Base-by-base conservation (phyloP, 2,888 invertebrate species). In the Erebia palarica region DNA sequence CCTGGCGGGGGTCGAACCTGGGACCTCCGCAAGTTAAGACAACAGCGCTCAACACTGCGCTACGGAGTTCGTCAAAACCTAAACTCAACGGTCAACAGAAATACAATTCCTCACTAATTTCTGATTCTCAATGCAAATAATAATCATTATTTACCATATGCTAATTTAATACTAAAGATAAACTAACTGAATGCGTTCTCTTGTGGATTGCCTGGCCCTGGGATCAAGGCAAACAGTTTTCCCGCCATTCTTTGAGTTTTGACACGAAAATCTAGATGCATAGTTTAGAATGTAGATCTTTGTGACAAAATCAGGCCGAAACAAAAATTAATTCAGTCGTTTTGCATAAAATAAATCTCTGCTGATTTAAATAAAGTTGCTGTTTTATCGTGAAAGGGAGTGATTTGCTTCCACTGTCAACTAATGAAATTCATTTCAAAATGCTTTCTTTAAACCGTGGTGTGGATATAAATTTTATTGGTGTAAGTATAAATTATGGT, bases 341-440 rank as follows among this genome's bases (percentile, higher is more conserved):
- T 86, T 66, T 81, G 77, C 82, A 79, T 80, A 81, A 84, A 85
- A 87, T 85, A 86, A 86, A 87, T 86, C 83, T 78, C 81, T 78
- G 79, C 81, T 84, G 82, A 87, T 89, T 89, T 88, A 85, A 89
- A 89, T 89, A 89, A 87, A 87, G 81, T 85, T 82, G 81, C 83
- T 84, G 86, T 88, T 61, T 88, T 85, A 86, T 87, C 84, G 82
- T 81, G 81, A 80, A 78, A 81, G 78, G 80, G 77, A 83, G 80
- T 80, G 82, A 85, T 87, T 86, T 85, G 78, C 69, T 58, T 44
- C 42, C 59, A 27, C 21, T 11, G n/a, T n/a, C 47, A 42, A 13
- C 47, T 11, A 9, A 5, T 58, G 13, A 14, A 58, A 13, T 13
- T 9, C 10, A 3, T 16, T 18, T 55, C 3, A 55, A 55, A 9